Percentiles rank a stretch among this genome's conserved stretches.
These are phyloP conservation scores for Dromococcyx pavoninus DNA, from an alignment of 2,797 vertebrate genomes.

Conservation along the genomic window DNA sequence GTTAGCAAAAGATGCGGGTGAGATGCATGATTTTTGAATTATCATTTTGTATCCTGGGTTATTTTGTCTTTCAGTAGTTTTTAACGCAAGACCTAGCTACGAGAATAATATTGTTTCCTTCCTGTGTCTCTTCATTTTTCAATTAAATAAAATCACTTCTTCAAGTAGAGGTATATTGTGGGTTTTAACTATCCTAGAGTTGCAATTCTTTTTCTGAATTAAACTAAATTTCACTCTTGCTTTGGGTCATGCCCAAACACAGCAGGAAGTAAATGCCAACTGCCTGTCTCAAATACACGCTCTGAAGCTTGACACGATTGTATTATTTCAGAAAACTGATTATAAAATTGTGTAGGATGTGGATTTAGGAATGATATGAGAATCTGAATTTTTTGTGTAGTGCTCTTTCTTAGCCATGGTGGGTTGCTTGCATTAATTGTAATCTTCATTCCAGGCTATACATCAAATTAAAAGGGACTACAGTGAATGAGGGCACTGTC, in stretches of 20 bases:
- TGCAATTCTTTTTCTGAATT: background rate
- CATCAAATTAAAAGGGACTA: background rate
- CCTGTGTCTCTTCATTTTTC: background rate
- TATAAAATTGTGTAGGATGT: background rate
- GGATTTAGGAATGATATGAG: background rate
- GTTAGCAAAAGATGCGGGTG: constrained; percentile 90
- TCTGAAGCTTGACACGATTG: background rate
- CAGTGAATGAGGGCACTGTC: background rate
- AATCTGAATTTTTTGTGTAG: background rate
- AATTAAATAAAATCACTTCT: background rate
- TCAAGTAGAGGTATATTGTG: background rate
- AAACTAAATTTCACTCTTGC: background rate
- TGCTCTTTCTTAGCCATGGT: background rate
- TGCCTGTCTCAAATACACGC: background rate
- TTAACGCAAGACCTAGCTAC: background rate
- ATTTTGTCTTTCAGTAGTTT: background rate
- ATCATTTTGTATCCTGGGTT: background rate
- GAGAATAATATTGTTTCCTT: background rate
- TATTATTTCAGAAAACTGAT: background rate
- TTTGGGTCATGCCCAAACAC: background rate
- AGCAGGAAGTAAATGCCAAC: background rate
- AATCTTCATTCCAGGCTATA: background rate
- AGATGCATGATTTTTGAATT: background rate
- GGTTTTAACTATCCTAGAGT: background rate
- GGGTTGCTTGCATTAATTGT: background rate